Percentiles rank a stretch among this genome's conserved stretches.
These are phyloP conservation scores for Drosophila niveifrons DNA, from an alignment of 2,888 invertebrate genomes.

Conservation along the genomic window DNA sequence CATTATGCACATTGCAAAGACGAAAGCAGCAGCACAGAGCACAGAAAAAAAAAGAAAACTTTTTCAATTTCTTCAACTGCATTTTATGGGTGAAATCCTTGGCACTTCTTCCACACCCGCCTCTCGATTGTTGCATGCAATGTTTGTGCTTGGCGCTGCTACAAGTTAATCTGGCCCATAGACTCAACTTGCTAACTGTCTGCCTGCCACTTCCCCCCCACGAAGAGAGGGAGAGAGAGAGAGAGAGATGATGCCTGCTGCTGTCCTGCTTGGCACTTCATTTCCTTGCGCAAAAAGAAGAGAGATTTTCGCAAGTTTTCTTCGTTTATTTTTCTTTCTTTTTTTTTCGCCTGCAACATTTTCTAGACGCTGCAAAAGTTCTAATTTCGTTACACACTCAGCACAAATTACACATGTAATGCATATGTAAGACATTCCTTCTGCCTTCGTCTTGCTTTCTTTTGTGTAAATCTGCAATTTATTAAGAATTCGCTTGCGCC, in stretches of 20 bases:
- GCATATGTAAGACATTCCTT: conserved; percentile 65
- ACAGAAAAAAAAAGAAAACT: conserved; percentile 52
- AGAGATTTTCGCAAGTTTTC: conserved; percentile 54
- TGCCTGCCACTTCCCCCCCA: conserved; percentile 22
- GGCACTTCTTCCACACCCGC: not conserved
- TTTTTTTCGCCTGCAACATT: conserved; percentile 22
- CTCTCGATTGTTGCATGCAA: conserved; percentile 23
- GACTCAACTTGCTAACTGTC: conserved; percentile 69
- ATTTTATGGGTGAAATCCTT: conserved; percentile 42
- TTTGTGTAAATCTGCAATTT: conserved; percentile 56
- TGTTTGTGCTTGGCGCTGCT: conserved; percentile 63
- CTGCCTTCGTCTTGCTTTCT: not conserved
- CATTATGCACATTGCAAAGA: conserved; percentile 45
- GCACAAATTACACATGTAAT: conserved; percentile 79
- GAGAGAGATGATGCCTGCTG: conserved; percentile 23
- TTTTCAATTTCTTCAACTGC: conserved; percentile 81
- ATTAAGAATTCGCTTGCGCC: conserved; percentile 50
- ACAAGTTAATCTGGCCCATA: conserved; percentile 77
- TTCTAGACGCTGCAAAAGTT: conserved; percentile 55
- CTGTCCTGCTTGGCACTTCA: conserved; percentile 42
- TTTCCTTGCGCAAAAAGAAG: conserved; percentile 39
- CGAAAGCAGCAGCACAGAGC: too few relatives aligned
- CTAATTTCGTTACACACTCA: conserved; percentile 74
- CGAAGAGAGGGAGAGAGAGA: not conserved
- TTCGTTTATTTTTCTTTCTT: conserved; percentile 4